Percentiles rank a stretch among this genome's conserved stretches.
These are phyloP conservation scores for Nemopilema nomurai DNA, from an alignment of 30 jellyfish, hydroid and myxozoan genomes.

Conservation along the genomic window DNA sequence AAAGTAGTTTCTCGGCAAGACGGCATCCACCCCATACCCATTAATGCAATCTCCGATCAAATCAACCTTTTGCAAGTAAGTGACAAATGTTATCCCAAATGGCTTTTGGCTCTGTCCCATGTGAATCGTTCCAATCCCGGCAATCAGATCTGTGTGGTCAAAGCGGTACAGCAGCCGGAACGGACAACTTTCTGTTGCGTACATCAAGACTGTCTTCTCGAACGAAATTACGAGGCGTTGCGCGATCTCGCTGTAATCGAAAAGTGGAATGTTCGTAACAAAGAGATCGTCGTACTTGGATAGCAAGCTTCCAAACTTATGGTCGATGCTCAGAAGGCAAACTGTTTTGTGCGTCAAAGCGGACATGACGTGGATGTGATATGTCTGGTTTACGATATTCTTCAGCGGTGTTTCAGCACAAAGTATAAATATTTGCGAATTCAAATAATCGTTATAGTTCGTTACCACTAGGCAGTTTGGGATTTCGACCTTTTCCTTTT, in stretches of 20 bases:
- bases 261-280: conserved; percentile 93
- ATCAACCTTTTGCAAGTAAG: conserved; percentile 97
- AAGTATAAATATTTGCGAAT: conserved; percentile 76
- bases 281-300: conserved; percentile 94
- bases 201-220: conserved; percentile 96
- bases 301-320: conserved; percentile 91
- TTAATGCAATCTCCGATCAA: conserved; percentile 97
- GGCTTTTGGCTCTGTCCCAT: conserved; percentile 93
- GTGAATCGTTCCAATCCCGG: conserved; percentile 95
- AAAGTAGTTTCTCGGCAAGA: conserved; percentile 83
- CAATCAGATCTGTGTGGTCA: conserved; percentile 95
- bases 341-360: conserved; percentile 61
- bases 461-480: conserved; percentile 89
- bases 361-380: conserved; percentile 72
- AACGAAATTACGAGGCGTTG: conserved; percentile 91
- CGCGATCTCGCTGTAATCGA: conserved; percentile 92
- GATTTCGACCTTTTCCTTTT: conserved; percentile 54
- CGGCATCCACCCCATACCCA: conserved; percentile 99
- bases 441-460: conserved; percentile 89
- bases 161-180: conserved; percentile 91
- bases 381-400: conserved; percentile 89
- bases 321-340: conserved; percentile 84
- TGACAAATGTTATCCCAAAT: conserved; percentile 91
- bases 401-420: conserved; percentile 96
- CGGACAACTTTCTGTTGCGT: conserved; percentile 98